Conservation (phyloP, 2,113 vertebrate genomes). For the Zosterops japonicus region DNA sequence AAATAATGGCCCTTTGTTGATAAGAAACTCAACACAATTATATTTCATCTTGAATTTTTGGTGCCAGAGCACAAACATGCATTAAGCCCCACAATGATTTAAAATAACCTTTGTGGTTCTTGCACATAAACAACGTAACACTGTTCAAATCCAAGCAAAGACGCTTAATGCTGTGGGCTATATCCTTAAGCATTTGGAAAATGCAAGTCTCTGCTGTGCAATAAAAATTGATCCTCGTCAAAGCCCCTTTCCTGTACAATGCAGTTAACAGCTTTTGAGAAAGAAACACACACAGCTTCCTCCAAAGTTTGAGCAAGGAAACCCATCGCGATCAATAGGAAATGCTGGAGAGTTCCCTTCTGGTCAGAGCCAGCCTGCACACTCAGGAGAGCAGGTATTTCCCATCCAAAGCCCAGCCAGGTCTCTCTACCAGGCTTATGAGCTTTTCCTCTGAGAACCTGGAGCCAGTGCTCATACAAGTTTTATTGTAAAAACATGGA, state of each 20-base stretch:
- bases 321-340: not conserved
- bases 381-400: not conserved
- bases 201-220: constrained; percentile 35
- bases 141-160: constrained; percentile 56
- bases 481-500: constrained; percentile 3
- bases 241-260: constrained; percentile 31
- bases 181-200: constrained; percentile 55
- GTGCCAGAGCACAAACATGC: constrained; percentile 39
- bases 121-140: constrained; percentile 33
- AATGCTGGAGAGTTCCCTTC: not conserved
- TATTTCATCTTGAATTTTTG: constrained; percentile 29
- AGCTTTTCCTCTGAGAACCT: not conserved
- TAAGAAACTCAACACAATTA: constrained; percentile 9
- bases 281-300: not conserved
- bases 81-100: constrained; percentile 30
- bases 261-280: not conserved
- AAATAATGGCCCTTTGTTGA: constrained; percentile 47
- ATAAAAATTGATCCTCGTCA: constrained; percentile 26
- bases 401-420: not conserved
- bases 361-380: not conserved
- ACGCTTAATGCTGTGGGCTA: constrained; percentile 47
- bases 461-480: not conserved
- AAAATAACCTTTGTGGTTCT: constrained; percentile 37
- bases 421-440: not conserved
- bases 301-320: constrained; percentile 21